Evolutionary conservation across 2,113 vertebrate species (phyloP).

Genomic region (Colistium nudipinnis): DNA sequence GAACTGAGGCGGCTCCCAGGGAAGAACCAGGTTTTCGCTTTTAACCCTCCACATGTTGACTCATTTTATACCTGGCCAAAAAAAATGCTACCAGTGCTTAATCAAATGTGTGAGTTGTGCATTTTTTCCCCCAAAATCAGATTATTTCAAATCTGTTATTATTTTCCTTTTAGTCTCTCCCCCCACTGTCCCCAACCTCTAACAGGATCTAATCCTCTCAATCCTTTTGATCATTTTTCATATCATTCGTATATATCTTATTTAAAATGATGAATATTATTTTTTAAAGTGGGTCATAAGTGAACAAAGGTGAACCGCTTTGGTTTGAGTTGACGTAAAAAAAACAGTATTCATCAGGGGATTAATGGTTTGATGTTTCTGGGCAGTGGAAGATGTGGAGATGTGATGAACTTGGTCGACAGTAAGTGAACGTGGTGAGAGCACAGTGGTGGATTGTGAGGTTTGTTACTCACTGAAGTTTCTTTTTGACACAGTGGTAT

Average conservation of each 20-base stretch:
- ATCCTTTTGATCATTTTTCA: background rate
- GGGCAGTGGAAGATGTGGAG: background rate
- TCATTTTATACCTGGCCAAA: conserved; percentile 14
- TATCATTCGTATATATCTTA: background rate
- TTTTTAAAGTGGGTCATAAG: no score
- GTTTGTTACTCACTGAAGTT: background rate
- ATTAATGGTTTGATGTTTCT: no score
- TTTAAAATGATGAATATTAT: no score
- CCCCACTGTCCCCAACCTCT: background rate
- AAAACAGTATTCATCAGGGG: no score
- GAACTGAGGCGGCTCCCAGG: conserved; percentile 66
- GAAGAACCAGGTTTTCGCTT: conserved; percentile 11
- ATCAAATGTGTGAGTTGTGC: background rate
- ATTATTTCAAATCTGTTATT: background rate
- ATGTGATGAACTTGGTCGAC: background rate
- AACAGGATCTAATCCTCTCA: background rate
- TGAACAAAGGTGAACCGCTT: no score
- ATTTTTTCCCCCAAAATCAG: background rate
- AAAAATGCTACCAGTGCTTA: conserved; percentile 9
- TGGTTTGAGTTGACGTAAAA: no score
- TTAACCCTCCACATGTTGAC: background rate
- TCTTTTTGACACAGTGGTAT: background rate
- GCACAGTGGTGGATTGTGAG: background rate
- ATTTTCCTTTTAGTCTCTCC: background rate
- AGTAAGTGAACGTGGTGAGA: background rate